Base-by-base conservation (phyloP, 2,888 invertebrate genomes). In the Craniophora ligustri region DNA sequence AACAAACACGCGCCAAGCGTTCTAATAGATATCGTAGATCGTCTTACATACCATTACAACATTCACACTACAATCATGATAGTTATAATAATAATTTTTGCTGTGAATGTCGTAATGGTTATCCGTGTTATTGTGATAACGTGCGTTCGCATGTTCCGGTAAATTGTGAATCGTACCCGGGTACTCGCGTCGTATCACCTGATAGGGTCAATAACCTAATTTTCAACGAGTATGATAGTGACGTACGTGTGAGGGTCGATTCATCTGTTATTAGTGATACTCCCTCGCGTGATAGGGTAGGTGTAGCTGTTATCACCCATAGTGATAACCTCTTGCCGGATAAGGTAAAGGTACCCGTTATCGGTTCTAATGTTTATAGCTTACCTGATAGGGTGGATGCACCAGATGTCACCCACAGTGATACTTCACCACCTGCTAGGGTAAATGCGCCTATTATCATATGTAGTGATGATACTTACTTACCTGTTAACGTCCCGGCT, bases 401-500 rank as follows among this genome's bases (percentile, higher is more conserved):
- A 0, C 41, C 41, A 13, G 18, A 30, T 41, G 5, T 10, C 14
- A 10, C 0, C n/a, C 0, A 26, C 26, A 2, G 1, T 26, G 15
- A 36, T 36, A 36, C 11, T 13, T 5, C 7, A 5, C 8, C 13
- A 5, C 14, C 38, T 10, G 36, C 8, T 16, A 39, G 26, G 26
- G 15, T 16, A 15, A 1, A 28, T 16, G 11, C 8, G 1, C 28
- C 40, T 3, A 5, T 40, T 40, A 10, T 16, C 11, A 2, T 0
- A 5, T 0, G 6, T 40, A 5, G 5, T 28, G 3, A 16, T 16
- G 11, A 1, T 16, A 0, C 10, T 8, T 10, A 44, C 0, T 8
- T 11, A 16, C 44, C 44, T 44, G 23, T 34, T 44, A 16, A 23
- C 44, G 6, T 34, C 34, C 16, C 44, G 15, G 16, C 32, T 34